A percentile compares a stretch with the other conserved stretches of the same genome.
phyloP scores from a whole-genome alignment of 1,140 invertebrate genomes.

The Drosophila leontia region DNA sequence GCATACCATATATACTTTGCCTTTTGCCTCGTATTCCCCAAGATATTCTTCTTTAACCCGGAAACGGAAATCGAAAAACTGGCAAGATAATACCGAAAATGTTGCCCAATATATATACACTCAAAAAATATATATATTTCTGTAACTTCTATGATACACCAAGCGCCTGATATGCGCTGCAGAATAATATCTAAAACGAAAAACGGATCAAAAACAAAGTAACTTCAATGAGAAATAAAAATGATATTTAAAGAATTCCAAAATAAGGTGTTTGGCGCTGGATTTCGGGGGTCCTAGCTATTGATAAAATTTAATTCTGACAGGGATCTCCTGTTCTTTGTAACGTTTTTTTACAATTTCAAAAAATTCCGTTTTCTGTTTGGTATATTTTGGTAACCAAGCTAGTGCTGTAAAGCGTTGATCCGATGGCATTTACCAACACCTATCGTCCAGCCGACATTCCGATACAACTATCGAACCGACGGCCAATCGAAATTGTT shows the following conservation, averaged over 20 bases:
- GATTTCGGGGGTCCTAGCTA: neutral
- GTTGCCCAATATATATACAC: constrained; percentile 61
- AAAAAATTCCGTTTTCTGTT: neutral
- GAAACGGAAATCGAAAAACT: constrained; percentile 48
- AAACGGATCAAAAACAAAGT: constrained; percentile 73
- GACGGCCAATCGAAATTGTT: constrained; percentile 29
- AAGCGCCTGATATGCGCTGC: constrained; percentile 71
- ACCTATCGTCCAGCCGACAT: neutral
- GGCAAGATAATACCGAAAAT: constrained; percentile 38
- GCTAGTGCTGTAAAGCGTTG: neutral
- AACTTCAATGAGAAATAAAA: constrained; percentile 77
- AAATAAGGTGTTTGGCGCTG: neutral
- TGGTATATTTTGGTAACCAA: neutral
- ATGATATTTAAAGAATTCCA: constrained; percentile 64
- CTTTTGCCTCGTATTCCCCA: constrained; percentile 36
- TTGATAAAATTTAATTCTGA: neutral
- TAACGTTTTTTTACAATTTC: neutral
- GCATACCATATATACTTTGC: constrained; percentile 41
- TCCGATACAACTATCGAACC: constrained; percentile 20
- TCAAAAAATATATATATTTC: constrained; percentile 66
- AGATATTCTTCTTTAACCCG: constrained; percentile 32
- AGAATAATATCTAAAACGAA: constrained; percentile 74
- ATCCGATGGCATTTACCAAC: constrained; percentile 3
- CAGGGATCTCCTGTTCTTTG: too few relatives aligned
- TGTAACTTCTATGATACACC: constrained; percentile 76